Conservation (phyloP, 1,140 invertebrate species). For the Mamestra configurata region DNA sequence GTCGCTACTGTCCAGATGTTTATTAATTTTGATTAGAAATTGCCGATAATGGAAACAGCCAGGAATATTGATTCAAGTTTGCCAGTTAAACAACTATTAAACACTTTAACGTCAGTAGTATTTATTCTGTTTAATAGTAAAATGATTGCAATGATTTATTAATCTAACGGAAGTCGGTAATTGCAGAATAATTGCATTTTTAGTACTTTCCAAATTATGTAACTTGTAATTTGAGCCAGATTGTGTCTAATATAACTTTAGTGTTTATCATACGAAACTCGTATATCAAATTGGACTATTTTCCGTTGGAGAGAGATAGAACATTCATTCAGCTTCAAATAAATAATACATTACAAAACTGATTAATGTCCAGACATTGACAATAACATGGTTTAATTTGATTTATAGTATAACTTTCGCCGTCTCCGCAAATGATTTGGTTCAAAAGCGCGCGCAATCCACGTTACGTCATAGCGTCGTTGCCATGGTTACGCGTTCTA, state of each 20-base stretch:
- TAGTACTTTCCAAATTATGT: slow-evolving; percentile 25
- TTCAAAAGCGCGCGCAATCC: slow-evolving; percentile 33
- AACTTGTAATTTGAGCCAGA: background rate
- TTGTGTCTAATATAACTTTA: slow-evolving; percentile 10
- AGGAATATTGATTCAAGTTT: background rate
- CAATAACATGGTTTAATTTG: slow-evolving; percentile 56
- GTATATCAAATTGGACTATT: slow-evolving; percentile 3
- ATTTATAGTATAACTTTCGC: slow-evolving; percentile 78
- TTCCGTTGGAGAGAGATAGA: slow-evolving; percentile 34
- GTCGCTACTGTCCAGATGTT: background rate
- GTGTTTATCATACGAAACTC: slow-evolving; percentile 24
- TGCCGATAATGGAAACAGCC: background rate
- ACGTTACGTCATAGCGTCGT: slow-evolving; percentile 34
- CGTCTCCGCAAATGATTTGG: slow-evolving; percentile 74
- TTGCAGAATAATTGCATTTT: background rate
- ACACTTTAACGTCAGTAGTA: no score
- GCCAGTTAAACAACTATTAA: no score
- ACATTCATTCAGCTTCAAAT: slow-evolving; percentile 40
- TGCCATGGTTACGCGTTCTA: slow-evolving; percentile 10
- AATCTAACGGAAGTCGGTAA: background rate
- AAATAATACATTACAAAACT: slow-evolving; percentile 62
- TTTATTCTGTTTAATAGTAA: background rate
- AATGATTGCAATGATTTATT: background rate
- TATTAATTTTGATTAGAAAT: slow-evolving; percentile 13
- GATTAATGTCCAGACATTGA: slow-evolving; percentile 67